Conservation (phyloP, 2,888 invertebrate genomes). For the Colostygia pectinataria region DNA sequence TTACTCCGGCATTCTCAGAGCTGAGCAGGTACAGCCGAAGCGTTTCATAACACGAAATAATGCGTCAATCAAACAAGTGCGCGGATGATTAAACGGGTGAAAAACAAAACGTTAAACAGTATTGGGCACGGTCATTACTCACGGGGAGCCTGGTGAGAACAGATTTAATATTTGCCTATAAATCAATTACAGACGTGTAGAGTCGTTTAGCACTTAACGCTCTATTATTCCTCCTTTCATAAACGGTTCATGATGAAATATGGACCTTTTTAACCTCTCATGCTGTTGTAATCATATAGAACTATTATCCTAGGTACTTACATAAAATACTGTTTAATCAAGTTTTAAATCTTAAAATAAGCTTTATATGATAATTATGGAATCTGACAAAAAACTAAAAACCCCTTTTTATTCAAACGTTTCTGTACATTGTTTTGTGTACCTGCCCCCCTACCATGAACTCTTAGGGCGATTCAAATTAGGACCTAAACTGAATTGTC, state of each 20-base stretch:
- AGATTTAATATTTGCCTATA: conserved; percentile 80
- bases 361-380: too few species aligned
- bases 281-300: conserved; percentile 1
- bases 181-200: conserved; percentile 73
- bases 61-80: conserved; percentile 66
- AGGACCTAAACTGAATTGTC: too few species aligned
- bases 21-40: not conserved
- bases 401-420: too few species aligned
- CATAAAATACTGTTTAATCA: too few species aligned
- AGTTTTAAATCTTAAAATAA: too few species aligned
- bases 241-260: conserved; percentile 29
- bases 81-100: conserved; percentile 56
- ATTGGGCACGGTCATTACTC: conserved; percentile 67
- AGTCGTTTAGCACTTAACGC: conserved; percentile 64
- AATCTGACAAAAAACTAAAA: too few species aligned
- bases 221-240: conserved; percentile 67
- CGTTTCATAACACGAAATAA: conserved; percentile 47
- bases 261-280: conserved; percentile 13
- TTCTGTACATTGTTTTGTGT: too few species aligned
- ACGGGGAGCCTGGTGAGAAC: conserved; percentile 68
- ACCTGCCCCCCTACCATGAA: too few species aligned
- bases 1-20: conserved; percentile 34
- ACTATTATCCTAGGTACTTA: not conserved
- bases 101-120: conserved; percentile 65
- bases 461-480: too few species aligned